These are phyloP conservation scores for Diachrysia chrysitis DNA, from an alignment of 2,888 invertebrate species.

Conservation along the genomic window DNA sequence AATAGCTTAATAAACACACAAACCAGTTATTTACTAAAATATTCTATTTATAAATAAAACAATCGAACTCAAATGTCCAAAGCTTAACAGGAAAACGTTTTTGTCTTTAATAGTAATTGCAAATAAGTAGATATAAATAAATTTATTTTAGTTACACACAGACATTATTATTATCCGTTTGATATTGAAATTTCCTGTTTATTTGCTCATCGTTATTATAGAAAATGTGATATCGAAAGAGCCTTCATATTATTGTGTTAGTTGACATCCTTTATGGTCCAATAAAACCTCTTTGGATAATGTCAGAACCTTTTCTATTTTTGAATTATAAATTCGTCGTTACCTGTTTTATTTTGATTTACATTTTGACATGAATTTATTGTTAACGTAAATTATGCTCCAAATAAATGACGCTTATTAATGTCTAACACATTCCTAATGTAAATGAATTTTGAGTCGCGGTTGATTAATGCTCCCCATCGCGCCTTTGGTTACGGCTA, in stretches of 20 bases:
- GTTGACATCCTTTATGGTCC: constrained; percentile 9
- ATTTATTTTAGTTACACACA: constrained; percentile 42
- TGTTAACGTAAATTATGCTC: constrained; percentile 27
- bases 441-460: constrained; percentile 41
- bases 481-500: constrained; percentile 49
- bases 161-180: constrained; percentile 54
- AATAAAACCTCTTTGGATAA: background rate
- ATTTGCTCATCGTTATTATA: constrained; percentile 47
- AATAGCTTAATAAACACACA: background rate
- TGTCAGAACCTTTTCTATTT: background rate
- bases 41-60: background rate
- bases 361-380: constrained; percentile 32
- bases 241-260: constrained; percentile 22
- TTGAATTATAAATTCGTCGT: background rate
- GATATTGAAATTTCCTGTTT: constrained; percentile 68
- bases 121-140: constrained; percentile 41
- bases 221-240: constrained; percentile 36
- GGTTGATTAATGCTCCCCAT: constrained; percentile 53
- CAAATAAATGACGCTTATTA: constrained; percentile 35
- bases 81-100: constrained; percentile 51
- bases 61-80: constrained; percentile 1
- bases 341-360: background rate
- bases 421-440: constrained; percentile 47
- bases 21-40: constrained; percentile 6
- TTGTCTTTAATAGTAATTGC: constrained; percentile 40